phyloP scores from a whole-genome alignment of 1,140 invertebrate species.

The Lepidurus arcticus region DNA sequence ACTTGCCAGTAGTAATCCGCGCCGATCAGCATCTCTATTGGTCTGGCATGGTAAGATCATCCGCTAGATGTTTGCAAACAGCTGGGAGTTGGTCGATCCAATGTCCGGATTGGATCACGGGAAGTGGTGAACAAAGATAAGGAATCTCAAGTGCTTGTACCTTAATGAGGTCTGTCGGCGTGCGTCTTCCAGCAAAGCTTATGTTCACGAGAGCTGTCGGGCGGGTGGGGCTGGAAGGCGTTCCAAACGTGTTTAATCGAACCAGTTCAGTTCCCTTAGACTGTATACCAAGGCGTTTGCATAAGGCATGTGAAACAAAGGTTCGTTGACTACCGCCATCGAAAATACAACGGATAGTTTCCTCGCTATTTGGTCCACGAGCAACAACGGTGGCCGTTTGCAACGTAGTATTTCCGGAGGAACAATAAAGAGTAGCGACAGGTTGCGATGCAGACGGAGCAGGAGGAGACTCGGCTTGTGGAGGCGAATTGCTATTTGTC shows the following conservation, averaged over 20 bases:
- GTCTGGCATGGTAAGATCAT: too few relatives aligned
- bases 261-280: not conserved
- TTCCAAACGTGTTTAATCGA: not conserved
- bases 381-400: not conserved
- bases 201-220: not conserved
- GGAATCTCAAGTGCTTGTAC: not conserved
- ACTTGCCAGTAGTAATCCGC: conserved; percentile 31
- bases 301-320: not conserved
- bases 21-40: conserved; percentile 24
- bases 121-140: not conserved
- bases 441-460: not conserved
- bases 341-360: not conserved
- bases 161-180: not conserved
- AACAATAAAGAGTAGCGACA: not conserved
- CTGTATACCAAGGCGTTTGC: not conserved
- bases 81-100: not conserved
- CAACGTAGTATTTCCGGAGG: not conserved
- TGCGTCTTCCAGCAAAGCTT: not conserved
- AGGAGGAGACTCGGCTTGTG: not conserved
- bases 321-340: not conserved
- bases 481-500: not conserved
- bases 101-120: not conserved
- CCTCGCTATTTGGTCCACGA: not conserved
- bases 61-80: not conserved
- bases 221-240: not conserved